A percentile compares a stretch with the other conserved stretches of the same genome.
Evolutionary conservation across 2,888 invertebrate genomes (phyloP).

Genomic region (Trachelus iudaicus): DNA sequence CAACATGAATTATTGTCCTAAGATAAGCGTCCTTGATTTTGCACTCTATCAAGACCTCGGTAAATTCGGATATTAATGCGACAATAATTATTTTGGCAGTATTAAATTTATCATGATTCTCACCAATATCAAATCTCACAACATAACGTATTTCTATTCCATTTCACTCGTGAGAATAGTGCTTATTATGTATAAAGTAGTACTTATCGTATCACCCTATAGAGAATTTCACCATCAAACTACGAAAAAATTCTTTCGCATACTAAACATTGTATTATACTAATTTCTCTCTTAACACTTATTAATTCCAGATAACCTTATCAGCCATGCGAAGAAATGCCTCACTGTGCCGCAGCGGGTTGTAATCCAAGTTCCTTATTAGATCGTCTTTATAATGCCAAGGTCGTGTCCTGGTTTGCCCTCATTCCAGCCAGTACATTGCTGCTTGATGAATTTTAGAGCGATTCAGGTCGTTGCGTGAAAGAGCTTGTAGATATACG

Average conservation of each 20-base stretch:
- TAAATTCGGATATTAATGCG: not conserved
- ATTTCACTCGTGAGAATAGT: not conserved
- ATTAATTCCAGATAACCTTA: not conserved
- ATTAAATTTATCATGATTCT: not conserved
- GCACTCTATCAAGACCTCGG: not conserved
- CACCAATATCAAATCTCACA: not conserved
- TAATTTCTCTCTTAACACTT: not conserved
- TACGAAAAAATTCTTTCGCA: no score
- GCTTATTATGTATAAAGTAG: not conserved
- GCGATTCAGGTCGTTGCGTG: conserved; percentile 6
- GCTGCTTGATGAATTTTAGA: not conserved
- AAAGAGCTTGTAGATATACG: conserved; percentile 18
- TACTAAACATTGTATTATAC: not conserved
- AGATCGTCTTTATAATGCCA: conserved; percentile 33
- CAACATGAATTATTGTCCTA: not conserved
- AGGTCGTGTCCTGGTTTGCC: conserved; percentile 36
- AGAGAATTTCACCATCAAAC: not conserved
- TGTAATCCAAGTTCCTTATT: conserved; percentile 33
- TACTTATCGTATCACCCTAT: not conserved
- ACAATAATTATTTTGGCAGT: not conserved
- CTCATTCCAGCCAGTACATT: conserved; percentile 9
- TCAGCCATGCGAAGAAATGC: not conserved
- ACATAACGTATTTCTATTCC: not conserved
- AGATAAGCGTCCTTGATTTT: not conserved
- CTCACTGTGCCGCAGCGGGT: not conserved